These are phyloP conservation scores for Eupleurogrammus muticus DNA, from an alignment of 2,797 vertebrate species.

Conservation along the genomic window DNA sequence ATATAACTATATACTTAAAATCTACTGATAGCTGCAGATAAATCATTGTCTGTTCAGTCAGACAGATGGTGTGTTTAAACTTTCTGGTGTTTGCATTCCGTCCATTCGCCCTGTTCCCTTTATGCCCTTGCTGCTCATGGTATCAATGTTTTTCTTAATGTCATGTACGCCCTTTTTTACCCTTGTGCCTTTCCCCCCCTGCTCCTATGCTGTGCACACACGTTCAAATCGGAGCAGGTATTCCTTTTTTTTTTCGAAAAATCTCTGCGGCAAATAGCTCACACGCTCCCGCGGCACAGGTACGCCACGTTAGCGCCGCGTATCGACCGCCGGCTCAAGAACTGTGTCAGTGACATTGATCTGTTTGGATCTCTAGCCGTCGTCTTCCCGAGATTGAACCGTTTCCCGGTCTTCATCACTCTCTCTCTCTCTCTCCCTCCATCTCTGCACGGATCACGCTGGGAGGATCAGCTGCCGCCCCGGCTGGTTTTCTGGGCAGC, in stretches of 20 bases:
- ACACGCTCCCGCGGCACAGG: conserved; percentile 4
- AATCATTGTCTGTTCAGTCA: neutral
- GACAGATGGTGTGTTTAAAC: conserved; percentile 23
- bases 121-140: conserved; percentile 4
- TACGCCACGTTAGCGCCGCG: conserved; percentile 27
- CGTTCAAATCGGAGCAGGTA: neutral
- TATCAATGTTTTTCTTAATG: conserved; percentile 24
- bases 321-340: conserved; percentile 47
- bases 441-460: conserved; percentile 42
- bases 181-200: neutral
- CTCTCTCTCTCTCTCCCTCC: conserved; percentile 38
- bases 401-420: conserved; percentile 37
- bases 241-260: neutral
- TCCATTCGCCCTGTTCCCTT: conserved; percentile 16
- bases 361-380: conserved; percentile 20
- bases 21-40: neutral
- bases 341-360: conserved; percentile 59
- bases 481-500: conserved; percentile 53
- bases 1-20: neutral
- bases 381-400: conserved; percentile 49
- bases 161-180: neutral
- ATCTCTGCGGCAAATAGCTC: conserved; percentile 11
- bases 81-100: conserved; percentile 16
- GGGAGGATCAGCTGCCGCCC: conserved; percentile 55
- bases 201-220: neutral